Conservation (phyloP, 2,797 vertebrate species). For the Ambastaia sidthimunki region DNA sequence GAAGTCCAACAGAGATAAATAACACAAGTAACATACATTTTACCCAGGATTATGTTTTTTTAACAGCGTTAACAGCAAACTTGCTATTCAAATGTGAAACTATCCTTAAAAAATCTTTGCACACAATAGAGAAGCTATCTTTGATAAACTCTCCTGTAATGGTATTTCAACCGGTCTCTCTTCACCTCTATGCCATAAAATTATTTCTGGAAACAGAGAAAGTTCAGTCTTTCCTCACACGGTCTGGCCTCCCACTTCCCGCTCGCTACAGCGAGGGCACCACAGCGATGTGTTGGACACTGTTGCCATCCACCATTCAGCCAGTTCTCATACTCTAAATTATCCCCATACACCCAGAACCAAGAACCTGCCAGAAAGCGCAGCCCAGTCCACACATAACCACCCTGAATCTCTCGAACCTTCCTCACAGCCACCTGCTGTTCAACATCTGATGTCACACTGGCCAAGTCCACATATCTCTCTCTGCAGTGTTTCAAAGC, state of each 20-base stretch:
- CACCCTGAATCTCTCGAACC: background rate
- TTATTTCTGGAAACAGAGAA: conserved; percentile 14
- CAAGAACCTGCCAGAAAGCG: conserved; percentile 18
- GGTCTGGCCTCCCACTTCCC: conserved; percentile 15
- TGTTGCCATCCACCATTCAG: background rate
- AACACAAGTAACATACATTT: no score
- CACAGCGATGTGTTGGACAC: conserved; percentile 1
- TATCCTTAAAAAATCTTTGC: no score
- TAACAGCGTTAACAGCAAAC: no score
- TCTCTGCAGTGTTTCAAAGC: conserved; percentile 17
- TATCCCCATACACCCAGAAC: conserved; percentile 27
- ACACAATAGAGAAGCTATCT: no score
- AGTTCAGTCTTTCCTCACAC: conserved; percentile 26
- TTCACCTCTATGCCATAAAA: background rate
- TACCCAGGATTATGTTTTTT: no score
- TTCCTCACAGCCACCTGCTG: background rate
- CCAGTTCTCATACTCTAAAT: conserved; percentile 22
- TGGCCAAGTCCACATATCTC: conserved; percentile 12
- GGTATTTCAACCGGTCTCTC: background rate
- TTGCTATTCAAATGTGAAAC: no score
- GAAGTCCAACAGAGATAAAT: no score
- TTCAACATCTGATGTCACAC: background rate
- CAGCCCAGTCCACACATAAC: conserved; percentile 22
- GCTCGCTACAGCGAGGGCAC: background rate
- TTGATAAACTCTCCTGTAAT: no score